Evolutionary conservation across 2,113 vertebrate genomes (phyloP), one percentile per base, ranked within the genome.

Genomic region (Sterna hirundo): DNA sequence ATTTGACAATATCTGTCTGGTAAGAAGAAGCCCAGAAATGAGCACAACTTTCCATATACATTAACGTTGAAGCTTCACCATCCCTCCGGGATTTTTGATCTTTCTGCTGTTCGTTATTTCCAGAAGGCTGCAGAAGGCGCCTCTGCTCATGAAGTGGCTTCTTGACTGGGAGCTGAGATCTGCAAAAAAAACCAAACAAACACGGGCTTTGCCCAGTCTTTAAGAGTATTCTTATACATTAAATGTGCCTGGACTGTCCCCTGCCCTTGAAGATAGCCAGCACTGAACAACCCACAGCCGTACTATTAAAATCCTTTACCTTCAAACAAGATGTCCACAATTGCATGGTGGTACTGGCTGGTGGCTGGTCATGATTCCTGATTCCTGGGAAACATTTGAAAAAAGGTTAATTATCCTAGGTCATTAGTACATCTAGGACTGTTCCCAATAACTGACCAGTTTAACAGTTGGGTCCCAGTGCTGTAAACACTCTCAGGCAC

Each of bases 1-100:
- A 49, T 90, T 86, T 94, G 95, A 96, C 94, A 96, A 91, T 92
- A 84, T 93, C 84, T 96, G 91, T 88, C 97, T 95, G 94, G 78
- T 85, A 90, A 85, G 94, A 88, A 88, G 61, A 66, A 90, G 68
- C 25, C 74, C 89, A 30, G 94, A 86, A 94, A 86, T 8, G 21
- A 92, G 58, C 91, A 72, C 77, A 66, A 46, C 93, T 96, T 97
- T 96, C 97, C 88, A 62, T 79, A 75, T 70, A 76, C 94, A 97
- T 96, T 95, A 96, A 85, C 3, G 9, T n/a, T 13, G 74, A 90
- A 61, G 92, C 25, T 62, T 57, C 5, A 0, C 44, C 51, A 34
- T 76, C 90, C 96, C 93, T 94, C 88, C 6, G 72, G 96, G 95
- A 88, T 80, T 94, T 86, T 79, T 76, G 84, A 65, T 91, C 84